Base-by-base conservation (phyloP, 1,140 invertebrate species). In the Phthorimaea operculella region DNA sequence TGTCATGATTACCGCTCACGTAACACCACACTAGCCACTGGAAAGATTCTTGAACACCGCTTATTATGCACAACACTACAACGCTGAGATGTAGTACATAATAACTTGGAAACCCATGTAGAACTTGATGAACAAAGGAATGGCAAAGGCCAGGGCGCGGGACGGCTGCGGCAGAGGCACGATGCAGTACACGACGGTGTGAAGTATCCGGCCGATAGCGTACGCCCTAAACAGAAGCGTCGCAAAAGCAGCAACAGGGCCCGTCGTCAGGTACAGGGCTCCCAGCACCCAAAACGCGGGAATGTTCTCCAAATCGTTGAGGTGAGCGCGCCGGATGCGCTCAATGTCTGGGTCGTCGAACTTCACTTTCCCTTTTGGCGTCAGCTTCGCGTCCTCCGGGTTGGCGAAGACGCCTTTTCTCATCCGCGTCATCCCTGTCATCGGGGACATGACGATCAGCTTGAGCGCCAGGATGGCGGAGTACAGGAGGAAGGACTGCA, bases 231-330 rank as follows among this genome's bases (percentile, higher is more conserved):
- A 90, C 51, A 91, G 68, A 14, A 77, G 68, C 3, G 79, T 72
- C 4, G 90, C 90, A 33, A 83, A 59, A 11, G 58, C 52, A 10
- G 73, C 62, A 33, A 76, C 65, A 1, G 91, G 92, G 18, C 84
- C 79, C 0, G 89, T 91, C 0, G 87, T 65, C 11, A 90, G 71
- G 66, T 91, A 92, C 4, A 91, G 62, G 7, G 88, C 84, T 3
- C 85, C 88, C 33, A 89, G 69, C 9, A 90, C 64, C 58, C 90
- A 83, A 69, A 91, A 93, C 3, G 88, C 74, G 0, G 88, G 78
- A 51, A 92, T 91, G 68, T 92, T 92, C 77, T 92, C 91, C 56
- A 92, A 62, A 71, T 92, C 91, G 66, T 92, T 92, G 54, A 89
- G 70, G 71, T 92, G 91, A 33, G 90, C 90, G 61, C 91, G 65